phyloP scores from a whole-genome alignment of 2,113 vertebrate species.

The Thamnophis sirtalis region DNA sequence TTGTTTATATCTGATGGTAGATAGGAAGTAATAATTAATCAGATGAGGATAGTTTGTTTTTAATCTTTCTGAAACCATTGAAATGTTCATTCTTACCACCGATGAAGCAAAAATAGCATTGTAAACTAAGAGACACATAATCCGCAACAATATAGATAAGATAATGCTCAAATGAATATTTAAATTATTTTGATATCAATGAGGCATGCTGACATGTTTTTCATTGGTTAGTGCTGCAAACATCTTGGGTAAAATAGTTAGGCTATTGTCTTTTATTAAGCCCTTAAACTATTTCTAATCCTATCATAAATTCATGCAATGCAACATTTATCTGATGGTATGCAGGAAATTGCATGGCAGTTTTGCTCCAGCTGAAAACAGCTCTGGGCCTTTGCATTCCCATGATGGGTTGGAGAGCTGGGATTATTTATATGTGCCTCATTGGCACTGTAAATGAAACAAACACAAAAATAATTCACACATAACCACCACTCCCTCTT shows the following conservation, averaged over 20 bases:
- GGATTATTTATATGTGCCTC: neutral
- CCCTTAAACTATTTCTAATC: neutral
- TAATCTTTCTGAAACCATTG: neutral
- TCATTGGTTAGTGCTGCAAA: neutral
- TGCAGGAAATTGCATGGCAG: neutral
- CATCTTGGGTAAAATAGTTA: neutral
- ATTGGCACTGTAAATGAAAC: neutral
- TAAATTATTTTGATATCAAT: neutral
- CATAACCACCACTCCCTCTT: neutral
- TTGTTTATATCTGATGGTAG: neutral
- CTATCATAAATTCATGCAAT: neutral
- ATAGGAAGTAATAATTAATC: neutral
- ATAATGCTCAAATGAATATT: neutral
- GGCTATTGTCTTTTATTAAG: neutral
- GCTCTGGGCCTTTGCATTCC: neutral
- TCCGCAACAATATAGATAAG: neutral
- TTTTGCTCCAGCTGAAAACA: neutral
- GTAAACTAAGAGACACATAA: neutral
- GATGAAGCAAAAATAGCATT: neutral
- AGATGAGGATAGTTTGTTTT: neutral
- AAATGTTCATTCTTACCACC: neutral
- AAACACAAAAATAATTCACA: neutral
- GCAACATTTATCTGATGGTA: neutral
- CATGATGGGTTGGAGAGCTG: neutral
- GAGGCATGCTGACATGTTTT: neutral